These are phyloP conservation scores for Eupithecia insigniata DNA, from an alignment of 2,888 invertebrate species.

Conservation along the genomic window DNA sequence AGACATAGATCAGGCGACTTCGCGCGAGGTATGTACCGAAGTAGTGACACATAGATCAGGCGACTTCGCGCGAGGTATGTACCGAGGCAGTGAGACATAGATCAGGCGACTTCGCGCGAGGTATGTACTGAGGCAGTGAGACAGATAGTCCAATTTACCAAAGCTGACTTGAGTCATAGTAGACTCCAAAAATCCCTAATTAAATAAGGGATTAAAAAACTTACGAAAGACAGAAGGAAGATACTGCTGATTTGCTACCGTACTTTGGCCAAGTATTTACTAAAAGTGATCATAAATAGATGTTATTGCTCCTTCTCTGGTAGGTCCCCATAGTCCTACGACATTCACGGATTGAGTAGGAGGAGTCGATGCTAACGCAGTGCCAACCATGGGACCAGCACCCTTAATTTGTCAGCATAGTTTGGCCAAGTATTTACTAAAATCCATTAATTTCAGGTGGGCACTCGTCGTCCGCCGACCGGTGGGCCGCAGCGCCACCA, in stretches of 20 bases:
- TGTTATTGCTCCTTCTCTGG: background rate
- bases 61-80: slow-evolving; percentile 58
- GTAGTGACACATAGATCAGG: no score
- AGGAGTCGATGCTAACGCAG: background rate
- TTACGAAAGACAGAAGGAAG: background rate
- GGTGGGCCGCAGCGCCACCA: slow-evolving; percentile 51
- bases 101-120: no score
- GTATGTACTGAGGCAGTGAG: slow-evolving; percentile 17
- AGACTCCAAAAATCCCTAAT: no score
- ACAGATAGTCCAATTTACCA: background rate
- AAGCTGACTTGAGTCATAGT: no score
- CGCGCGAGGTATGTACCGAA: slow-evolving; percentile 50
- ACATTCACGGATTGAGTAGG: background rate
- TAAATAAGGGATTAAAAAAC: no score
- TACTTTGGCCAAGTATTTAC: background rate
- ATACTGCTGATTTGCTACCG: background rate
- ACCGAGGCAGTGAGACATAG: no score
- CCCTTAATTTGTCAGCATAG: no score
- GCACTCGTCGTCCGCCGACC: slow-evolving; percentile 63
- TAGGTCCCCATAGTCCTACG: no score
- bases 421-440: background rate
- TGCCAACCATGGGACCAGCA: no score
- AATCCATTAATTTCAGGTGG: slow-evolving; percentile 50
- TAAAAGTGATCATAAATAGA: background rate
- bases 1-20: no score